These are phyloP conservation scores for Myxocyprinus asiaticus DNA, from an alignment of 2,113 vertebrate species.

Conservation along the genomic window DNA sequence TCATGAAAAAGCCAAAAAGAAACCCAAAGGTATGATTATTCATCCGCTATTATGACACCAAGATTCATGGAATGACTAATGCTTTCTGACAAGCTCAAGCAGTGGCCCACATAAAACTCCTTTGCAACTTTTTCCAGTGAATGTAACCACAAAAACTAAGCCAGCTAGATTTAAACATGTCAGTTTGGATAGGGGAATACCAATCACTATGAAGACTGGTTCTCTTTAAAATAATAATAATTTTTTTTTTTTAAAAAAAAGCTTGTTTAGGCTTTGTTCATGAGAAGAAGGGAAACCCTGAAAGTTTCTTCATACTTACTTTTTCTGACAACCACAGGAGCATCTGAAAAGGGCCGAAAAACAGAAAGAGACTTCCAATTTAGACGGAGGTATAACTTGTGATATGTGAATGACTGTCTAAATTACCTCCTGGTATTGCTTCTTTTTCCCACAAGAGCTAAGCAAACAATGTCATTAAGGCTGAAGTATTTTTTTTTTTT, in stretches of 20 bases:
- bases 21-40: slow-evolving; percentile 39
- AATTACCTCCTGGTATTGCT: slow-evolving; percentile 16
- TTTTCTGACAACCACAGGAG: slow-evolving; percentile 38
- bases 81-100: slow-evolving; percentile 38
- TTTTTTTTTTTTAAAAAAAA: no score
- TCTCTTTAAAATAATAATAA: background rate
- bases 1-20: slow-evolving; percentile 1
- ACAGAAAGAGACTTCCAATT: slow-evolving; percentile 43
- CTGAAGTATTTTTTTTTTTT: no score
- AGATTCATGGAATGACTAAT: slow-evolving; percentile 51
- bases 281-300: slow-evolving; percentile 47
- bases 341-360: slow-evolving; percentile 9
- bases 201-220: slow-evolving; percentile 29
- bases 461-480: background rate
- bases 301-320: slow-evolving; percentile 44
- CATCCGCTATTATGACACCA: slow-evolving; percentile 46
- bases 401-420: slow-evolving; percentile 27
- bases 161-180: slow-evolving; percentile 45
- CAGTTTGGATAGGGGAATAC: slow-evolving; percentile 53
- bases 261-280: slow-evolving; percentile 30
- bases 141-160: slow-evolving; percentile 30
- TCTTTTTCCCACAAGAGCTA: slow-evolving; percentile 15
- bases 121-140: slow-evolving; percentile 50
- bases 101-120: slow-evolving; percentile 31
- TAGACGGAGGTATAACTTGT: slow-evolving; percentile 19